These are phyloP conservation scores for Lontra canadensis DNA, from an alignment of 2,113 vertebrate species.

Conservation along the genomic window DNA sequence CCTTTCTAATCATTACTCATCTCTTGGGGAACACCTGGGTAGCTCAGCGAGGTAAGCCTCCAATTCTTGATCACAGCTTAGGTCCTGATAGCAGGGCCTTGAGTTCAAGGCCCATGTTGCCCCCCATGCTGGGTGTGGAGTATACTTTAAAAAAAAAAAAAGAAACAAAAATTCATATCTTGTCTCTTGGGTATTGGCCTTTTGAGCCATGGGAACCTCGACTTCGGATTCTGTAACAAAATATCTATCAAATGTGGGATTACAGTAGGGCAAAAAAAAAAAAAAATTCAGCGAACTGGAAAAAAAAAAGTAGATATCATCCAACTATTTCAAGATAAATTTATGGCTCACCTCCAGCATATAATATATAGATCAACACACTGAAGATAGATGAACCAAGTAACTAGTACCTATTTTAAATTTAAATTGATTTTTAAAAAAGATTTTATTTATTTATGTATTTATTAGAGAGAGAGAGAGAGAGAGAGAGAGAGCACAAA, in stretches of 20 bases:
- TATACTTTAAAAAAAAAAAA: no score
- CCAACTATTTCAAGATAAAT: not conserved
- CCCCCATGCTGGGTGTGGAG: no score
- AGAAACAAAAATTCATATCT: no score
- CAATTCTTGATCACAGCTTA: no score
- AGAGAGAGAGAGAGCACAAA: no score
- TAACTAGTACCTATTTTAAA: not conserved
- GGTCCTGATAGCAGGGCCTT: no score
- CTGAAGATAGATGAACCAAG: not conserved
- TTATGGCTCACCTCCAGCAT: not conserved
- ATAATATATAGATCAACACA: not conserved
- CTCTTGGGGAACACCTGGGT: not conserved
- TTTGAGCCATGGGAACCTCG: not conserved
- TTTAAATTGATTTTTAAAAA: not conserved
- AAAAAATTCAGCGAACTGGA: not conserved
- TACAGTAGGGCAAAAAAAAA: not conserved
- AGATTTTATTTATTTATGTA: no score
- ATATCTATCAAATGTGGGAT: not conserved
- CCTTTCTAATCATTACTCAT: not conserved
- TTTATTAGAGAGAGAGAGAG: no score
- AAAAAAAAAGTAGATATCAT: not conserved
- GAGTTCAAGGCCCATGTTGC: no score
- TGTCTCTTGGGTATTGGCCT: not conserved
- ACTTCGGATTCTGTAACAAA: not conserved
- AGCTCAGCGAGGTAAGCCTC: no score